A percentile compares a stretch with the other conserved stretches of the same genome.
phyloP scores from a whole-genome alignment of 2,797 vertebrate species.

The Brachyalestes nurse region DNA sequence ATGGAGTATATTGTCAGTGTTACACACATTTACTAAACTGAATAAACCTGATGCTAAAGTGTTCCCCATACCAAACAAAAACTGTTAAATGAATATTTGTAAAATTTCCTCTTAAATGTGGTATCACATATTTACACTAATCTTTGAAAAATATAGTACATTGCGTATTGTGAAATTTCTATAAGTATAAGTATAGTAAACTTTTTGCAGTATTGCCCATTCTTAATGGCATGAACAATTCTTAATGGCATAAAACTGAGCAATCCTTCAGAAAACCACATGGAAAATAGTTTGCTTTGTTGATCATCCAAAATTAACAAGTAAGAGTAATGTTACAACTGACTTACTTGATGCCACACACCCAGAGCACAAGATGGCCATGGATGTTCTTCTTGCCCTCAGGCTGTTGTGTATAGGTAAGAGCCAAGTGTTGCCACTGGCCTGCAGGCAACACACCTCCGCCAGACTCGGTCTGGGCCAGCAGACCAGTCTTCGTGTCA shows the following conservation, averaged over 20 bases:
- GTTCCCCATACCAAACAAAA: not conserved
- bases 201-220: no score
- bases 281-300: not conserved
- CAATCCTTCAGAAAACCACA: not conserved
- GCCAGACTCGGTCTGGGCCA: slow-evolving; percentile 90
- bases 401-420: slow-evolving; percentile 90
- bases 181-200: no score
- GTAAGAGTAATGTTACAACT: not conserved
- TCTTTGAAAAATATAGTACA: no score
- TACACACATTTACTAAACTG: not conserved
- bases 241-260: no score
- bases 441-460: slow-evolving; percentile 81
- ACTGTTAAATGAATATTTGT: not conserved
- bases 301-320: not conserved
- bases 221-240: no score
- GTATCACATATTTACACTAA: no score
- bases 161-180: no score
- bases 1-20: not conserved
- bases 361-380: slow-evolving; percentile 87
- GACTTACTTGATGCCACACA: slow-evolving; percentile 92
- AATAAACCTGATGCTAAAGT: not conserved
- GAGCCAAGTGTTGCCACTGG: slow-evolving; percentile 91
- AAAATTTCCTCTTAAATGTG: no score
- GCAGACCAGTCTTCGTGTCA: slow-evolving; percentile 87
- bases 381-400: slow-evolving; percentile 92